Evolutionary conservation across 1,140 invertebrate genomes (phyloP), one percentile per base, ranked within the genome.

Genomic region (Planococcus citri): DNA sequence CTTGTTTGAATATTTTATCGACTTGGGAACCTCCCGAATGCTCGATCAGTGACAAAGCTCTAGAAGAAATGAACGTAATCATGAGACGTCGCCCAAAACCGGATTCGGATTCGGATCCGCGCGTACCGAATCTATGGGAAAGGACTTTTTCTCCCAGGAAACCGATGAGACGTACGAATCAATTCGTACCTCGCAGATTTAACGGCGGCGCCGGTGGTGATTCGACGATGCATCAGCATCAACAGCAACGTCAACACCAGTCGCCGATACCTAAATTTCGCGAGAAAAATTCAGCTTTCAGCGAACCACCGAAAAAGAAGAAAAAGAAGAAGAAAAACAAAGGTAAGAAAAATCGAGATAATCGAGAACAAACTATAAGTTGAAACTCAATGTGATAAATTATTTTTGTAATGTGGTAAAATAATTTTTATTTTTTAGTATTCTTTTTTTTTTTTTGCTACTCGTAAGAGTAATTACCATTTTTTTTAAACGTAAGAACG

Each of bases 281-380:
- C n/a, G 29, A 33, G 29, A 33, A 33, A 33, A 33, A 33, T 33
- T 33, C 29, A 12, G 12, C 3, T 51, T 51, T 20, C 17, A 3
- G 41, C 17, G 41, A 17, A 9, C 6, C 6, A 51, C 3, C 29
- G 29, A 51, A 51, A 20, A 51, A 51, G 41, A 51, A 51, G 17
- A 51, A 51, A 51, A 51, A 51, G 41, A 51, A 51, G 41, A 51
- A 51, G n/a, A 51, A 51, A 51, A 51, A 51, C 17, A 51, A 51
- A 51, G 3, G 17, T 51, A 51, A 51, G 29, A 51, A 51, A 51
- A 20, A 51, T 51, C n/a, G 41, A 51, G n/a, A 33, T 33, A n/a
- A n/a, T n/a, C n/a, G n/a, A n/a, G n/a, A n/a, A n/a, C n/a, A 37
- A 37, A 37, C 14, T 37, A 37, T 37, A n/a, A n/a, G n/a, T n/a